These are phyloP conservation scores for Euwallacea fornicatus DNA, from an alignment of 1,140 invertebrate genomes.

Conservation along the genomic window DNA sequence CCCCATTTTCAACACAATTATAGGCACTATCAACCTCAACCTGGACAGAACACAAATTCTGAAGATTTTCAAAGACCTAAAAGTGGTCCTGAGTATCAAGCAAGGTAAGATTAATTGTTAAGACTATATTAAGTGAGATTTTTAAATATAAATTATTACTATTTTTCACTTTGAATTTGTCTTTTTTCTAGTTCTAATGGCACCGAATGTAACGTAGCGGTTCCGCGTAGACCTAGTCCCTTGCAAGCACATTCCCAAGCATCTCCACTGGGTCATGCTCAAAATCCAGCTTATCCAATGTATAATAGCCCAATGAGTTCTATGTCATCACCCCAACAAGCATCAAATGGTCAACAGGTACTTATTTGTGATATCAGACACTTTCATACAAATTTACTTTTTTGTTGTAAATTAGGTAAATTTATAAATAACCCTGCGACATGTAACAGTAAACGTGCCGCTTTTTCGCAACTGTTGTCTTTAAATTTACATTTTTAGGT, in stretches of 20 bases:
- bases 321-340: conserved; percentile 68
- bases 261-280: conserved; percentile 64
- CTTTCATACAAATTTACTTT: neutral
- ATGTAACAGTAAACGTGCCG: no score
- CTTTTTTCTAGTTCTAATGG: conserved; percentile 45
- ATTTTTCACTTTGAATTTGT: neutral
- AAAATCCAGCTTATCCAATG: conserved; percentile 74
- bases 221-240: conserved; percentile 68
- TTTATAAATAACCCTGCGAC: no score
- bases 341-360: conserved; percentile 55
- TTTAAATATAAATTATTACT: neutral
- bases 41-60: conserved; percentile 63
- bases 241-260: conserved; percentile 58
- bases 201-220: conserved; percentile 66
- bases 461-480: no score
- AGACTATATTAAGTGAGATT: neutral
- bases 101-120: conserved; percentile 20
- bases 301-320: conserved; percentile 77
- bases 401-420: no score
- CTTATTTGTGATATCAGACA: neutral
- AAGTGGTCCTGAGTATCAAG: conserved; percentile 56
- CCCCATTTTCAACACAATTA: conserved; percentile 48
- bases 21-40: conserved; percentile 54
- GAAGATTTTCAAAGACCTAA: conserved; percentile 69
- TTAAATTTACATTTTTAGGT: no score